phyloP scores from a whole-genome alignment of 2,888 invertebrate genomes.

The Amblyjoppa fuscipennis region DNA sequence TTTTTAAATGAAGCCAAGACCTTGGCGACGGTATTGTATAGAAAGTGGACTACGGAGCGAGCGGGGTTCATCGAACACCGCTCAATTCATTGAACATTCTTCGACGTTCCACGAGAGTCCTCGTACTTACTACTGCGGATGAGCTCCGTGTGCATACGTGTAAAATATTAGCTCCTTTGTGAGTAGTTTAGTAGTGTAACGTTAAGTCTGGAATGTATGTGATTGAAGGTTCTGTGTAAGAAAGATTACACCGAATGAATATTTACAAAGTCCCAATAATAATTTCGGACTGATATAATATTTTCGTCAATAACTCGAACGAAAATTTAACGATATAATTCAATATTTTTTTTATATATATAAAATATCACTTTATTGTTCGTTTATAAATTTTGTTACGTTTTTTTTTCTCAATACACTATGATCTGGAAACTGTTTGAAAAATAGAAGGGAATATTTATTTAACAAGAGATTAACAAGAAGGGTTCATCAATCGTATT shows the following conservation, averaged over 20 bases:
- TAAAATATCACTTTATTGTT: neutral
- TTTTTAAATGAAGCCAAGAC: neutral
- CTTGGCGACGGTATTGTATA: neutral
- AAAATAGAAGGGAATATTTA: neutral
- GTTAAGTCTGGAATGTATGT: constrained; percentile 7
- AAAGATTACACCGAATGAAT: neutral
- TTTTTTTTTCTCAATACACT: neutral
- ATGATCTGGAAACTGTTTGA: neutral
- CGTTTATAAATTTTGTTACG: neutral
- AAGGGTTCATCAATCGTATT: neutral
- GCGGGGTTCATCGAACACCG: neutral
- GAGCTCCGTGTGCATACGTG: constrained; percentile 16
- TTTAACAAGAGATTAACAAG: neutral
- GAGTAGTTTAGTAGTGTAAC: constrained; percentile 7
- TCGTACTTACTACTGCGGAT: constrained; percentile 4
- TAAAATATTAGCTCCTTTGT: constrained; percentile 7
- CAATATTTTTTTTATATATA: neutral
- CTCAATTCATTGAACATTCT: neutral
- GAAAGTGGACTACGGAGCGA: neutral
- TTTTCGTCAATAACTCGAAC: neutral
- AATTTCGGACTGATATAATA: neutral
- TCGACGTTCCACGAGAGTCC: constrained; percentile 31
- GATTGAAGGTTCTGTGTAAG: neutral
- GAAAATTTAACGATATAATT: neutral
- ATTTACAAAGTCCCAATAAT: neutral